Base-by-base conservation (phyloP, 2,888 invertebrate species). In the Drosophila mercatorum region DNA sequence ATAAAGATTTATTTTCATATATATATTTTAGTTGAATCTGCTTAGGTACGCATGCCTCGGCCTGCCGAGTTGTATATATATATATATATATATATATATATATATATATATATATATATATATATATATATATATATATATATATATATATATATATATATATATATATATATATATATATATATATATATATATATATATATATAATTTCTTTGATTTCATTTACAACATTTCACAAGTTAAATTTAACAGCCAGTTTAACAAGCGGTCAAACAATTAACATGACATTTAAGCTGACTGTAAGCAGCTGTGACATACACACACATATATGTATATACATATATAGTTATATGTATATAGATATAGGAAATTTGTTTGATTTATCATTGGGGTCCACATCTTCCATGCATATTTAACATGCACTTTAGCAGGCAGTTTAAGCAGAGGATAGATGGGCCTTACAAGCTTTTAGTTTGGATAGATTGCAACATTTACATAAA, bases 11-110 rank as follows among this genome's bases (percentile, higher is more conserved):
- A 34, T 38, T 36, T 38, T 22, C 14, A 52, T 38, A 53, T n/a
- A 53, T 36, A 22, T 40, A 64, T 55, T 51, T 31, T 53, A 41
- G 52, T 58, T 57, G 51, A 31, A 58, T 47, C 31, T 47, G 46
- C 26, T 41, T 52, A 34, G 22, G 38, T 57, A 43, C 38, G 2
- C 14, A 14, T 26, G 12, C 43, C 31, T 56, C 67, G 67, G 66
- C 66, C 11, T 10, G 66, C 67, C 67, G 43, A 68, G 66, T 46
- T 28, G 28, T 11, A 64, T 17, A 17, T 17, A 17, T 66, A 22
- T 47, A 34, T 17, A 40, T 66, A 22, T 47, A 34, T 17, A 40
- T 66, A 22, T 17, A 17, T 17, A 17, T 17, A 17, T 17, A 17
- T 17, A 17, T 17, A 17, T 17, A 17, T 17, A 17, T 17, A 17